Conservation (phyloP, 2,113 vertebrate genomes). For the Macquaria australasica region DNA sequence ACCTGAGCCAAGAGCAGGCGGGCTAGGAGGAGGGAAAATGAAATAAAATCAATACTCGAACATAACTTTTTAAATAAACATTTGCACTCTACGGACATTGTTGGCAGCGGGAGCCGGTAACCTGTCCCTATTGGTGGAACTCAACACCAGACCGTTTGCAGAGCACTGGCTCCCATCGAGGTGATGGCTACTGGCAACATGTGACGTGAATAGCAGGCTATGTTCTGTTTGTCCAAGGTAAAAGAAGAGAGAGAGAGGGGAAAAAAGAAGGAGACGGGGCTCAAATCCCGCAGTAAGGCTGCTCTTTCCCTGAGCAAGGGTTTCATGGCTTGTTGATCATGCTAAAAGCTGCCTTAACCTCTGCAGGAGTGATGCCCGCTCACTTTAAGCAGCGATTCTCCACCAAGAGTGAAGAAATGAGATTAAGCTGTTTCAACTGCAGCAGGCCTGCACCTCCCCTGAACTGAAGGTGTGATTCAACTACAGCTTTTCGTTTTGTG, state of each 20-base stretch:
- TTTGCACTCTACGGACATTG: slow-evolving; percentile 83
- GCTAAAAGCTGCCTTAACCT: slow-evolving; percentile 44
- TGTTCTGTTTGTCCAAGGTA: slow-evolving; percentile 80
- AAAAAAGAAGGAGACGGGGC: neutral
- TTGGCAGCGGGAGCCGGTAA: slow-evolving; percentile 80
- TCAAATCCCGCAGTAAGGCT: slow-evolving; percentile 37
- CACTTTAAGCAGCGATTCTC: slow-evolving; percentile 8
- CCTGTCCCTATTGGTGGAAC: slow-evolving; percentile 83
- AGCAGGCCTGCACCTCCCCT: neutral
- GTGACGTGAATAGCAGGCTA: slow-evolving; percentile 76
- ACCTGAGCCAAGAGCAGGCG: slow-evolving; percentile 76
- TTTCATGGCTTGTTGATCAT: slow-evolving; percentile 70
- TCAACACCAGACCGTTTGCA: slow-evolving; percentile 72
- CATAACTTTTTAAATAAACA: slow-evolving; percentile 89
- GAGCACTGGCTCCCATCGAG: slow-evolving; percentile 78
- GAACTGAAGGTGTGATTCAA: neutral
- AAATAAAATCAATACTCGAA: slow-evolving; percentile 86
- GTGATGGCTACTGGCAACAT: slow-evolving; percentile 84
- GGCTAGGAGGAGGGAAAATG: slow-evolving; percentile 71
- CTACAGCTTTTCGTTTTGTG: neutral
- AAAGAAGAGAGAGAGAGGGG: slow-evolving; percentile 34
- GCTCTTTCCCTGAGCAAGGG: slow-evolving; percentile 39
- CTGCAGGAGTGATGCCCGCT: slow-evolving; percentile 1
- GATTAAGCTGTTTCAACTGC: slow-evolving; percentile 30
- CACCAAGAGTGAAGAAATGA: slow-evolving; percentile 27